A percentile compares a stretch with the other conserved stretches of the same genome.
Conservation (phyloP, 2,888 invertebrate genomes). For the Suillia variegata region DNA sequence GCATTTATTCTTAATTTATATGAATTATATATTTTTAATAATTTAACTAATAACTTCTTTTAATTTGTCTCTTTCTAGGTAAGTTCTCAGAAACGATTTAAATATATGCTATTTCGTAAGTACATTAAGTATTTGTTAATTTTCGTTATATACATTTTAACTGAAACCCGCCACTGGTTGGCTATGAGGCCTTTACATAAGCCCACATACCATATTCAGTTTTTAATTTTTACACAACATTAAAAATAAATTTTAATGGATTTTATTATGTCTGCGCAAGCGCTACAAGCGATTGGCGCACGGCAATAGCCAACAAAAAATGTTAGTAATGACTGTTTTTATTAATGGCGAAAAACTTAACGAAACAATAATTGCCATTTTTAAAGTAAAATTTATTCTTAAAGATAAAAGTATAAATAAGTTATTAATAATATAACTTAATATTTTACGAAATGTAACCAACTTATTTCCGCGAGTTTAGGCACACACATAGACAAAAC, state of each 20-base stretch:
- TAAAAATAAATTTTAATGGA: neutral
- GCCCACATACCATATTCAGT: neutral
- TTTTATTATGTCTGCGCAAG: neutral
- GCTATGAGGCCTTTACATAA: neutral
- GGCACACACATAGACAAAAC: no score
- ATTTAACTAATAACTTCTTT: conserved; percentile 27
- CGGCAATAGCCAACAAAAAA: neutral
- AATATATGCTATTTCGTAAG: neutral
- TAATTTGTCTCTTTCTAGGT: conserved; percentile 37
- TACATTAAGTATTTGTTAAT: neutral
- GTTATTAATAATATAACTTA: no score
- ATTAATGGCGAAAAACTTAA: no score
- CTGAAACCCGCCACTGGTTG: neutral
- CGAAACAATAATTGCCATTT: no score
- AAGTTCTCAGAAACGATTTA: conserved; percentile 38
- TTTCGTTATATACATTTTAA: no score
- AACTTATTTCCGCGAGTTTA: no score
- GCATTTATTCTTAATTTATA: no score
- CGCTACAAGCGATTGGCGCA: no score
- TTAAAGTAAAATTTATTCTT: no score
- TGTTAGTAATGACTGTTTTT: neutral
- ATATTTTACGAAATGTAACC: neutral
- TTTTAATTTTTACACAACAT: conserved; percentile 13
- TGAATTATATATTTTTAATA: no score
- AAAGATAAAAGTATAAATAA: no score